These are phyloP conservation scores for Cheilinus undulatus DNA, from an alignment of 2,113 vertebrate genomes.

Conservation along the genomic window DNA sequence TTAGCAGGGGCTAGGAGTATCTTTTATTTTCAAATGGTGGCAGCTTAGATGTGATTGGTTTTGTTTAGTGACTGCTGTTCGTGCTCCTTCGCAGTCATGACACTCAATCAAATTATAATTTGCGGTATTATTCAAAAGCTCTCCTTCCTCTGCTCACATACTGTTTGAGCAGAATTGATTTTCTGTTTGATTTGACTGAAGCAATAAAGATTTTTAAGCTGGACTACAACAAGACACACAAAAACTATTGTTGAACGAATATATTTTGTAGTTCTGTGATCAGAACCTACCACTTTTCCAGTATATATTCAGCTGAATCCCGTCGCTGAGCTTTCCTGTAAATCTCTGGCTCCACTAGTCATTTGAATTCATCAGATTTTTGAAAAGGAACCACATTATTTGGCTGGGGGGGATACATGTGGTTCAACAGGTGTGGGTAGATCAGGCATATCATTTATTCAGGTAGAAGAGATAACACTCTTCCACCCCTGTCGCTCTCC, in stretches of 20 bases:
- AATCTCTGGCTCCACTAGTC: background rate
- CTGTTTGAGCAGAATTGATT: conserved; percentile 32
- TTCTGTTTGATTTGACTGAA: conserved; percentile 34
- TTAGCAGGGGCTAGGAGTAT: conserved; percentile 50
- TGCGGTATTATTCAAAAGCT: conserved; percentile 62
- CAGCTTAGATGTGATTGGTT: conserved; percentile 43
- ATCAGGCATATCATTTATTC: conserved; percentile 35
- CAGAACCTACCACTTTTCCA: background rate
- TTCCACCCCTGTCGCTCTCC: conserved; percentile 21
- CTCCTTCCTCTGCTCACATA: background rate
- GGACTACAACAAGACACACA: conserved; percentile 12
- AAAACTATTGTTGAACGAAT: conserved; percentile 9
- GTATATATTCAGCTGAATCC: conserved; percentile 33
- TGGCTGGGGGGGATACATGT: conserved; percentile 2
- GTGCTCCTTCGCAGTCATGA: conserved; percentile 55
- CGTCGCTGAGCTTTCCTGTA: conserved; percentile 26
- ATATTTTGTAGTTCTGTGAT: conserved; percentile 17
- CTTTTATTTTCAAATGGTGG: conserved; percentile 53
- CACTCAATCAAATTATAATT: conserved; percentile 68
- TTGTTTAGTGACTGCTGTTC: conserved; percentile 67
- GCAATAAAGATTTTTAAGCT: conserved; percentile 47
- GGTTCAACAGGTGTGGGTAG: conserved; percentile 19
- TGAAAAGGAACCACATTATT: background rate
- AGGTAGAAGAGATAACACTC: conserved; percentile 26
- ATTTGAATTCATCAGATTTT: conserved; percentile 31